Base-by-base conservation (phyloP, 2,797 vertebrate genomes). In the Spinus olivaceus region DNA sequence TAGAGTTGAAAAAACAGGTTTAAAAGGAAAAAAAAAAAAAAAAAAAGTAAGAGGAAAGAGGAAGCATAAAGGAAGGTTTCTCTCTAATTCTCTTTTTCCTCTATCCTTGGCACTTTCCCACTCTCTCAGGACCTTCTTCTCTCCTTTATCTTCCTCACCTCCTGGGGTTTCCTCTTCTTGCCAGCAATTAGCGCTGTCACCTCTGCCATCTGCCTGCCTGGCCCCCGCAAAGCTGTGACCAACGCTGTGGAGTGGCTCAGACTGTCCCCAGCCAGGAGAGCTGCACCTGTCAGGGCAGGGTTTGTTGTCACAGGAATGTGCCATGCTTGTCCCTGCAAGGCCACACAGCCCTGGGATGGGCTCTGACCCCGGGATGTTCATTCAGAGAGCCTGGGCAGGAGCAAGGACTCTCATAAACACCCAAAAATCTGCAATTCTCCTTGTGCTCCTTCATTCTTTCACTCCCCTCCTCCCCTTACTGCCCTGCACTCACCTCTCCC, bases 191-290 rank as follows among this genome's bases (percentile, higher is more conserved):
- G 37, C 11, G 3, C 41, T 60, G 41, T 32, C 21, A 7, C 33
- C 33, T 71, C 44, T 44, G 59, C 7, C 63, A 64, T 5, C 24
- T 79, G 39, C 65, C 74, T 33, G n/a, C 71, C 74, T 28, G 46
- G 35, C 7, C 32, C 64, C 53, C 61, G 47, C 67, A 50, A 17
- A 39, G 73, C 33, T 1, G 1, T 3, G n/a, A 2, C 39, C 47
- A 25, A 0, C 8, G 0, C 39, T 23, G 33, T 1, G 2, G 56
- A 10, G 23, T 0, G 37, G 51, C 44, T 74, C 73, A 35, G 47
- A 2, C 0, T 42, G 46, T 19, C 32, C 73, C 41, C 42, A 13
- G 54, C 39, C 5, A 33, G 41, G 30, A 46, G 17, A 50, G 11
- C 76, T 46, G 66, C 59, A 6, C 6, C 0, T 0, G 3, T 0